Evolutionary conservation across 2,113 vertebrate genomes (phyloP).

Genomic region (Phyllopteryx taeniolatus): DNA sequence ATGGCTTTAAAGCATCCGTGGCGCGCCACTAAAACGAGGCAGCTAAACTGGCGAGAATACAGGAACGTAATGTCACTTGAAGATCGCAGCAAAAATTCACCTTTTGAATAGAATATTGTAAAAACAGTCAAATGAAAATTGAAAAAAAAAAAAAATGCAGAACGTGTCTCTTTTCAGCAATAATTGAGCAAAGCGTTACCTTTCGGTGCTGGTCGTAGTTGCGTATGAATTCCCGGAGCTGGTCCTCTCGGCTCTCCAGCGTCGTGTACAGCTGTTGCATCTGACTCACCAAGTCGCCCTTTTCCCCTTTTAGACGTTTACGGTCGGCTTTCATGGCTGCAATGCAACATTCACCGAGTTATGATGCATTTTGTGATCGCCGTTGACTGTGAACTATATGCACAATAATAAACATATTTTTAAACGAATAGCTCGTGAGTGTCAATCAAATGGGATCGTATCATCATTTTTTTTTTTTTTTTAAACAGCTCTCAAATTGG

Average conservation of each 20-base stretch:
- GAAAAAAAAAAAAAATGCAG: too few relatives aligned
- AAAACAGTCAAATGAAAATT: not conserved
- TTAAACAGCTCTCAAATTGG: not conserved
- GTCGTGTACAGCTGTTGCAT: slow-evolving; percentile 98
- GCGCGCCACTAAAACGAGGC: not conserved
- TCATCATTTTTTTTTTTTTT: not conserved
- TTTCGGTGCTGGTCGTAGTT: slow-evolving; percentile 98
- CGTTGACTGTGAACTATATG: not conserved
- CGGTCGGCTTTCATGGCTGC: slow-evolving; percentile 96
- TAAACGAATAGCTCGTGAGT: not conserved
- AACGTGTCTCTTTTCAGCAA: too few relatives aligned
- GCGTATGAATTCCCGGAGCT: slow-evolving; percentile 95
- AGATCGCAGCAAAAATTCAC: not conserved
- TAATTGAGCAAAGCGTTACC: slow-evolving; percentile 57
- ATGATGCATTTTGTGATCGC: not conserved
- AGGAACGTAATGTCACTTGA: not conserved
- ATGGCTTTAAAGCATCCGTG: not conserved
- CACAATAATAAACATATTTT: not conserved
- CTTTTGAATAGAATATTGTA: not conserved
- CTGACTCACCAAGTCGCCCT: slow-evolving; percentile 91
- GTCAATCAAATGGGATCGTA: not conserved
- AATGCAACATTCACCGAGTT: slow-evolving; percentile 5
- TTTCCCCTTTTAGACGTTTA: slow-evolving; percentile 91
- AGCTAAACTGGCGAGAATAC: not conserved
- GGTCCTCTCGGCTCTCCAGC: slow-evolving; percentile 94